Conservation (phyloP, 2,888 invertebrate genomes). For the Physocephala rufipes region DNA sequence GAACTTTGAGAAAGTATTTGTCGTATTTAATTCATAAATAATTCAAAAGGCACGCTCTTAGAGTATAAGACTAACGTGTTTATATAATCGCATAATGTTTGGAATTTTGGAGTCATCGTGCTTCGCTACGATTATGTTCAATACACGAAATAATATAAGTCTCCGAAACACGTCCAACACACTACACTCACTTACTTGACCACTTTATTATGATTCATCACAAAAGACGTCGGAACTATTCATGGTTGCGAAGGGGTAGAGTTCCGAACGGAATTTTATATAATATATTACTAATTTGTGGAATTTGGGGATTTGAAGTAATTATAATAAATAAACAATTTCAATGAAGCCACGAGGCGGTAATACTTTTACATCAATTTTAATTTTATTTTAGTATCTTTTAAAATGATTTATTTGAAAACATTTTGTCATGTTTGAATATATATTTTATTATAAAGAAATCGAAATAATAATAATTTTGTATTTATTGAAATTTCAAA, state of each 20-base stretch:
- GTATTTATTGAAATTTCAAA: neutral
- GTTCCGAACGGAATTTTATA: too few relatives aligned
- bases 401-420: too few relatives aligned
- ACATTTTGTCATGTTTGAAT: neutral
- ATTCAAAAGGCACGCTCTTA: conserved; percentile 18
- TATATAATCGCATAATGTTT: conserved; percentile 11
- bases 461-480: conserved; percentile 4
- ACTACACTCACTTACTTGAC: conserved; percentile 39
- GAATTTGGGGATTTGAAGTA: neutral
- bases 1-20: conserved; percentile 9
- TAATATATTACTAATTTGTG: too few relatives aligned
- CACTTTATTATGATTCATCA: conserved; percentile 46
- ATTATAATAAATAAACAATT: neutral
- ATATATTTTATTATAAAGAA: conserved; percentile 1
- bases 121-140: conserved; percentile 54
- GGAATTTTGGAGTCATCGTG: conserved; percentile 30
- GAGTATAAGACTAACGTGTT: conserved; percentile 21
- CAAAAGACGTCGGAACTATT: conserved; percentile 23
- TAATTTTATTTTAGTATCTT: too few relatives aligned
- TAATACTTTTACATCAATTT: too few relatives aligned
- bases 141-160: conserved; percentile 50
- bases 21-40: conserved; percentile 27
- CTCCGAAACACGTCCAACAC: conserved; percentile 47
- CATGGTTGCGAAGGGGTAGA: too few relatives aligned
- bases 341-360: neutral